Percentiles rank a stretch among this genome's conserved stretches.
phyloP scores from a whole-genome alignment of 2,113 vertebrate species.

The Tyrannus savana region DNA sequence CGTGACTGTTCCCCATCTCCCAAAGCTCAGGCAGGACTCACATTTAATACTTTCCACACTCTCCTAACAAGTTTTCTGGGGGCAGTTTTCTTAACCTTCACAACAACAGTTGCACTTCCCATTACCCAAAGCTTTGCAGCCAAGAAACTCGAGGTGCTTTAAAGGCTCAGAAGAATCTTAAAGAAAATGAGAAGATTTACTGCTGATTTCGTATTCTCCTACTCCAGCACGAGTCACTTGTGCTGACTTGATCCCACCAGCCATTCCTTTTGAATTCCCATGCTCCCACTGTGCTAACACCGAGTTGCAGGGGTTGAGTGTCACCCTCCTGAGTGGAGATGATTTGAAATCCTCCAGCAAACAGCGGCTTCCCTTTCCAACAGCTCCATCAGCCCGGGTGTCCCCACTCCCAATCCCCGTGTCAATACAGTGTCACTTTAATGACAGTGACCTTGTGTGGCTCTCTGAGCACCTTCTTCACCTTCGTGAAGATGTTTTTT shows the following conservation, averaged over 20 bases:
- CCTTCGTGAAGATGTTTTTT: constrained; percentile 57
- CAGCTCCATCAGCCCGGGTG: constrained; percentile 10
- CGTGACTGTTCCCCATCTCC: fast-evolving
- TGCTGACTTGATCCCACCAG: not conserved
- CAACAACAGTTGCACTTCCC: not conserved
- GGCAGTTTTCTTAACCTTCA: not conserved
- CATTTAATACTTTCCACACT: not conserved
- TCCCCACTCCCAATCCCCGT: not conserved
- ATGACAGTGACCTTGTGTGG: constrained; percentile 58
- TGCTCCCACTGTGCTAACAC: not conserved
- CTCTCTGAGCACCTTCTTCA: constrained; percentile 36
- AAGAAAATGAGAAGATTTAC: not conserved
- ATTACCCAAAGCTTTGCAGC: not conserved
- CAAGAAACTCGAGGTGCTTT: not conserved
- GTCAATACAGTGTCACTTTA: constrained; percentile 49
- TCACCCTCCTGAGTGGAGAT: not conserved
- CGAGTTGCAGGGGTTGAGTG: not conserved
- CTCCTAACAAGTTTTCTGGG: not conserved
- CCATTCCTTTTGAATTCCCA: not conserved
- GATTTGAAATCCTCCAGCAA: constrained; percentile 36
- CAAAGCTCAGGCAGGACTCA: not conserved
- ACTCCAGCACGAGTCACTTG: not conserved
- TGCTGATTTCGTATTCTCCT: not conserved
- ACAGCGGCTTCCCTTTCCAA: not conserved
- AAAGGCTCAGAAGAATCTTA: not conserved